phyloP scores from a whole-genome alignment of 2,888 invertebrate genomes.

The Hydropsyche betteni region DNA sequence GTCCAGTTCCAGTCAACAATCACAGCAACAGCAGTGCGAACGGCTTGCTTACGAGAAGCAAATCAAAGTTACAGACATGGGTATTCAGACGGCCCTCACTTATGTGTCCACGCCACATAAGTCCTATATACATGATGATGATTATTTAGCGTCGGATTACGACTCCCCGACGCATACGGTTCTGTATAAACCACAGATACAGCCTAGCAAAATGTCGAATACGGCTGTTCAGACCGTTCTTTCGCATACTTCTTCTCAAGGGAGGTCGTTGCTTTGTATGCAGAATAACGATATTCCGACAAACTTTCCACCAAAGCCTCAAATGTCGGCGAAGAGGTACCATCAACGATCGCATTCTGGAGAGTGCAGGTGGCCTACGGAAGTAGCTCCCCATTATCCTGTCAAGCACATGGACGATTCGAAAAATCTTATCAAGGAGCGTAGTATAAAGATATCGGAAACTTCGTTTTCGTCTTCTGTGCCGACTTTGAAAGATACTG shows the following conservation, averaged over 20 bases:
- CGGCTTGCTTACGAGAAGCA: slow-evolving; percentile 31
- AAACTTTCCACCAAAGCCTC: slow-evolving; percentile 16
- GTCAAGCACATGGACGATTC: background rate
- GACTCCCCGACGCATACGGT: slow-evolving; percentile 31
- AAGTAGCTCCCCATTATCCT: slow-evolving; percentile 10
- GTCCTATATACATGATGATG: slow-evolving; percentile 30
- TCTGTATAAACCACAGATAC: slow-evolving; percentile 6
- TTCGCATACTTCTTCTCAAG: slow-evolving; percentile 32
- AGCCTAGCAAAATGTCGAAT: slow-evolving; percentile 30
- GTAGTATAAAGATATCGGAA: slow-evolving; percentile 41
- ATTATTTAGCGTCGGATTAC: slow-evolving; percentile 24
- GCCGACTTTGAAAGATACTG: slow-evolving; percentile 18
- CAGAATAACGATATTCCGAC: slow-evolving; percentile 17
- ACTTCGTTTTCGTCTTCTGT: slow-evolving; percentile 36
- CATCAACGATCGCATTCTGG: slow-evolving; percentile 28
- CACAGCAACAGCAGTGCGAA: background rate
- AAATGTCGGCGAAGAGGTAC: background rate
- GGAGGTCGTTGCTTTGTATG: slow-evolving; percentile 8
- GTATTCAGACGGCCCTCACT: slow-evolving; percentile 27
- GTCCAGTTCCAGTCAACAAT: too few species aligned
- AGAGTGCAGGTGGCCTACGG: slow-evolving; percentile 15
- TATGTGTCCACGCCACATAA: slow-evolving; percentile 34
- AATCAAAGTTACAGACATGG: slow-evolving; percentile 29
- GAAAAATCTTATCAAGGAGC: slow-evolving; percentile 35
- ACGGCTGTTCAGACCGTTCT: slow-evolving; percentile 33